These are phyloP conservation scores for Eidolon dupreanum DNA, from an alignment of 2,797 vertebrate species.

Conservation along the genomic window DNA sequence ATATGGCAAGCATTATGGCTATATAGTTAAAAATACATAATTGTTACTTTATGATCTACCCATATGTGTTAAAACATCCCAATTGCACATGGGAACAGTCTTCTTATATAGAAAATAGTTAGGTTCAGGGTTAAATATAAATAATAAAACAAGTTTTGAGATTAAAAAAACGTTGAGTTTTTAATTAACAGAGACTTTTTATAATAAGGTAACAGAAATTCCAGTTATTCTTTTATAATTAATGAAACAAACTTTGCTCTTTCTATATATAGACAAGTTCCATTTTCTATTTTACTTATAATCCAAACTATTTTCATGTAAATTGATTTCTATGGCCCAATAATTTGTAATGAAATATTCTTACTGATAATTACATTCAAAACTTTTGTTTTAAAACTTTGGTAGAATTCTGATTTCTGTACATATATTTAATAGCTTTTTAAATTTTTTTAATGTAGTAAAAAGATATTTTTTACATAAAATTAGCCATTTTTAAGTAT, in stretches of 20 bases:
- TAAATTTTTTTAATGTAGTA: neutral
- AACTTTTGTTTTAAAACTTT: conserved; percentile 32
- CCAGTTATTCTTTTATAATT: neutral
- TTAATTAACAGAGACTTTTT: conserved; percentile 32
- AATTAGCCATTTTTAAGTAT: neutral
- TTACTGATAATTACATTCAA: conserved; percentile 12
- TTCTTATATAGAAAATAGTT: neutral
- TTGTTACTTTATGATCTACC: neutral
- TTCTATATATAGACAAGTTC: neutral
- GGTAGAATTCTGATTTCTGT: neutral
- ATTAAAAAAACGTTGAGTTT: neutral
- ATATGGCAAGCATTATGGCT: neutral
- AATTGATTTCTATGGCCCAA: neutral
- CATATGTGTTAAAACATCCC: neutral
- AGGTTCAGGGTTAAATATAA: conserved; percentile 3
- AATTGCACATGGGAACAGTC: neutral
- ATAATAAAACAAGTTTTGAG: neutral
- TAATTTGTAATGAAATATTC: conserved; percentile 10
- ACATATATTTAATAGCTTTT: neutral
- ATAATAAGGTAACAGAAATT: conserved; percentile 46
- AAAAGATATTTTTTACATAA: neutral
- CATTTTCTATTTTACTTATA: conserved; percentile 8
- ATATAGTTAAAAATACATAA: neutral
- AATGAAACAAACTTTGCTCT: neutral
- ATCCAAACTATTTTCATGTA: neutral